phyloP scores from a whole-genome alignment of 2,888 invertebrate species.

The Opisthograptis luteolata region DNA sequence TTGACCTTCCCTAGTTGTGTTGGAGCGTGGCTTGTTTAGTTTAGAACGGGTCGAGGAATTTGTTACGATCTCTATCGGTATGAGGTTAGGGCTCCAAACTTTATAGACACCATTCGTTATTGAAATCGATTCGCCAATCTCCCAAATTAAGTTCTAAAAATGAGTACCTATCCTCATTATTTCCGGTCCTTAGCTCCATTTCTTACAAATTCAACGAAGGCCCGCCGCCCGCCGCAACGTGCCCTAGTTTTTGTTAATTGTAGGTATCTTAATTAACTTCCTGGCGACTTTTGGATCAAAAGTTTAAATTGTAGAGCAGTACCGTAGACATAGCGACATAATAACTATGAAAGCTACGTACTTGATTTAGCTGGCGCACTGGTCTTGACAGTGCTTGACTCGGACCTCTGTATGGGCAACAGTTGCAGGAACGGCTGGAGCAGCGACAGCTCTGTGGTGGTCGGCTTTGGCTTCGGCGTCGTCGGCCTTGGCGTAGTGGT shows the following conservation, averaged over 20 bases:
- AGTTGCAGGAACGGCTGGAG: slow-evolving; percentile 71
- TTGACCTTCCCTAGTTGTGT: slow-evolving; percentile 34
- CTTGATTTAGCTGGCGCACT: slow-evolving; percentile 59
- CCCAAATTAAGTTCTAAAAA: too few species aligned
- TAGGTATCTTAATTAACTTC: too few species aligned
- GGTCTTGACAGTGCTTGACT: slow-evolving; percentile 44
- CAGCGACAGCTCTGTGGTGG: slow-evolving; percentile 54
- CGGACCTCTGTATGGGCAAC: slow-evolving; percentile 68
- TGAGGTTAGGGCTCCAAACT: background rate
- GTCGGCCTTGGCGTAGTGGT: slow-evolving; percentile 68
- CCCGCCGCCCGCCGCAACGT: too few species aligned
- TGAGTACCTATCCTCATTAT: too few species aligned
- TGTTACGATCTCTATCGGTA: slow-evolving; percentile 16
- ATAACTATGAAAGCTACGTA: slow-evolving; percentile 35
- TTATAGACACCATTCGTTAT: too few species aligned
- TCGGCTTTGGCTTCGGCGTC: slow-evolving; percentile 53
- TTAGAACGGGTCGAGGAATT: slow-evolving; percentile 24
- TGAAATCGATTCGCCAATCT: too few species aligned
- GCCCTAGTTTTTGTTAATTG: too few species aligned
- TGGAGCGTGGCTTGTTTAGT: slow-evolving; percentile 10
- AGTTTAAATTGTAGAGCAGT: too few species aligned
- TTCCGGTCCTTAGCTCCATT: too few species aligned
- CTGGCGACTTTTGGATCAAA: too few species aligned
- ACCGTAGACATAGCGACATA: too few species aligned
- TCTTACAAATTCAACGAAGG: too few species aligned